These are phyloP conservation scores for Polypedilum vanderplanki DNA, from an alignment of 1,140 invertebrate genomes.

Conservation along the genomic window DNA sequence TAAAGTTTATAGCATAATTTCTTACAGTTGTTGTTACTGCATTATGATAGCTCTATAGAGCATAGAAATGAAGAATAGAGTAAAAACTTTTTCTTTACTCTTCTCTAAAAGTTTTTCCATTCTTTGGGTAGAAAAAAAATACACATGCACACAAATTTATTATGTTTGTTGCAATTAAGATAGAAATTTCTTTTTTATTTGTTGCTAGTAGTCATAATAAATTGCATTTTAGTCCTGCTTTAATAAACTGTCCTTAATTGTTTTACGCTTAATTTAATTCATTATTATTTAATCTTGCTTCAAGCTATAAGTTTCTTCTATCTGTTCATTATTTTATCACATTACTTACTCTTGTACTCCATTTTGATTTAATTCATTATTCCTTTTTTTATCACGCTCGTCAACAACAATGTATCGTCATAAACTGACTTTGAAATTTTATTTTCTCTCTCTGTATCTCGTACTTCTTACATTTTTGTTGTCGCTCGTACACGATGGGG, in stretches of 20 bases:
- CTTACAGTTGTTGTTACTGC: too few species aligned
- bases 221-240: too few species aligned
- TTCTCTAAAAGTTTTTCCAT: too few species aligned
- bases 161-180: too few species aligned
- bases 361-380: background rate
- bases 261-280: background rate
- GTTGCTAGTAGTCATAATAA: too few species aligned
- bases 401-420: background rate
- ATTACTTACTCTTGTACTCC: background rate
- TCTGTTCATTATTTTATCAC: background rate
- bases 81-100: too few species aligned
- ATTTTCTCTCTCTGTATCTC: background rate
- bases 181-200: too few species aligned
- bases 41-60: too few species aligned
- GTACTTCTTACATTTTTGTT: background rate
- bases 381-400: background rate
- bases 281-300: background rate
- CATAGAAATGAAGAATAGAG: too few species aligned
- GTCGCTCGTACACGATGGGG: background rate
- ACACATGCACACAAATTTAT: too few species aligned
- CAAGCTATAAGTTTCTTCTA: background rate
- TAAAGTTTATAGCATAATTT: background rate
- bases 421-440: background rate
- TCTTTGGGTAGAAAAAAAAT: too few species aligned
- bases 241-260: background rate